Evolutionary conservation across 2,888 invertebrate genomes (phyloP).

Genomic region (Caenorhabditis panamensis): DNA sequence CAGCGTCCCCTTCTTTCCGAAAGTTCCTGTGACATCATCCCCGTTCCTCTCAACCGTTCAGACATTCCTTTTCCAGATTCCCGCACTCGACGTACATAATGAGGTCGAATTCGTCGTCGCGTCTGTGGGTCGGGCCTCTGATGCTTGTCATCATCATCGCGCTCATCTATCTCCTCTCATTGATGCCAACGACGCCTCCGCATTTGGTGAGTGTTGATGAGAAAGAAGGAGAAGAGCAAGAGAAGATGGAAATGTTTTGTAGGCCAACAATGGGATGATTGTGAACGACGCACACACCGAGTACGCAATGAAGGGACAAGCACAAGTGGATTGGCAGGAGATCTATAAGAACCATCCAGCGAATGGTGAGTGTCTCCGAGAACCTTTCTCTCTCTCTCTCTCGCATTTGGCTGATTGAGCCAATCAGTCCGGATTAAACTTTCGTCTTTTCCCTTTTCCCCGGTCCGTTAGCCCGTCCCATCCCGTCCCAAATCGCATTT

Average conservation of each 20-base stretch:
- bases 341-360: slow-evolving; percentile 39
- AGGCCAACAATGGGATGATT: slow-evolving; percentile 55
- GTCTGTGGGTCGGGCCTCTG: slow-evolving; percentile 71
- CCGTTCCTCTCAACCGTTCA: no score
- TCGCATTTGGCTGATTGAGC: slow-evolving; percentile 1
- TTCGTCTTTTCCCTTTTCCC: slow-evolving; percentile 8
- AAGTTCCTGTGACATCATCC: slow-evolving; percentile 14
- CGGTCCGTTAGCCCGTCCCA: no score
- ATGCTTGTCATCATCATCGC: slow-evolving; percentile 70
- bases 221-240: slow-evolving; percentile 12
- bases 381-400: no score
- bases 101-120: slow-evolving; percentile 58
- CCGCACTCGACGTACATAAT: slow-evolving; percentile 61
- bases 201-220: slow-evolving; percentile 50
- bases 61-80: slow-evolving; percentile 51
- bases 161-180: slow-evolving; percentile 69
- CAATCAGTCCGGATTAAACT: slow-evolving; percentile 1
- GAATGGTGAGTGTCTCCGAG: slow-evolving; percentile 14
- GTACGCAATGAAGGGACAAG: slow-evolving; percentile 60
- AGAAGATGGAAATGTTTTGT: slow-evolving; percentile 11
- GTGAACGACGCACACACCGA: slow-evolving; percentile 51
- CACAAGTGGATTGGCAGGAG: slow-evolving; percentile 54
- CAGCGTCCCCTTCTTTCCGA: no score
- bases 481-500: not conserved
- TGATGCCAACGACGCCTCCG: slow-evolving; percentile 67